Percentiles rank a stretch among this genome's conserved stretches.
These are phyloP conservation scores for Craseonycteris thonglongyai DNA, from an alignment of 2,113 vertebrate genomes.

Conservation along the genomic window DNA sequence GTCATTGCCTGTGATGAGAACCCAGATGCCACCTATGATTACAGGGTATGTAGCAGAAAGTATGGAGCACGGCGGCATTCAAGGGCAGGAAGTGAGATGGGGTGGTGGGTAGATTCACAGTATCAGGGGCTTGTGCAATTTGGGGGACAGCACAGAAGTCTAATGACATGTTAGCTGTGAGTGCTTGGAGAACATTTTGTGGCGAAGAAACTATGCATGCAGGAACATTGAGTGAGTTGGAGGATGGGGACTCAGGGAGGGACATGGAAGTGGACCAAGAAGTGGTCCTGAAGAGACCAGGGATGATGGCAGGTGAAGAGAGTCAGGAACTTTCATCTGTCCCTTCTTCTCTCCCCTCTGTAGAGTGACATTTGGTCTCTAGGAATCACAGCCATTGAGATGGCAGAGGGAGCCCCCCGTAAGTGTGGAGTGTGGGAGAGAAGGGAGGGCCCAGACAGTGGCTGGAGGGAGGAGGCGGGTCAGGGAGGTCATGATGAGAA, in stretches of 20 bases:
- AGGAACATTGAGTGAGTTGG: not conserved
- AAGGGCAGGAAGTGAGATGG: not conserved
- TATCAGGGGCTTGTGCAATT: not conserved
- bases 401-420: conserved; percentile 95
- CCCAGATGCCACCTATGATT: conserved; percentile 94
- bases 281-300: not conserved
- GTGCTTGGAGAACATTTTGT: not conserved
- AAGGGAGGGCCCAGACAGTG: not conserved
- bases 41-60: conserved; percentile 80
- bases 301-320: no score
- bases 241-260: not conserved
- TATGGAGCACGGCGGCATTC: not conserved
- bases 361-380: conserved; percentile 95
- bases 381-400: conserved; percentile 95
- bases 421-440: conserved; percentile 74
- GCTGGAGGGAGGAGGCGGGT: not conserved
- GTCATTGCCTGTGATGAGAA: conserved; percentile 96
- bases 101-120: not conserved
- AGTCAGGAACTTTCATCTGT: not conserved
- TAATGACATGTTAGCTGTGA: not conserved
- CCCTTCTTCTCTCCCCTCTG: conserved; percentile 10
- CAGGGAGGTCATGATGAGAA: not conserved
- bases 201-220: not conserved
- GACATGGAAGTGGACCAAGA: not conserved
- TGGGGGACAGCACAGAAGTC: not conserved